Evolutionary conservation across 2,113 vertebrate species (phyloP).

Genomic region (Protobothrops flavoviridis): DNA sequence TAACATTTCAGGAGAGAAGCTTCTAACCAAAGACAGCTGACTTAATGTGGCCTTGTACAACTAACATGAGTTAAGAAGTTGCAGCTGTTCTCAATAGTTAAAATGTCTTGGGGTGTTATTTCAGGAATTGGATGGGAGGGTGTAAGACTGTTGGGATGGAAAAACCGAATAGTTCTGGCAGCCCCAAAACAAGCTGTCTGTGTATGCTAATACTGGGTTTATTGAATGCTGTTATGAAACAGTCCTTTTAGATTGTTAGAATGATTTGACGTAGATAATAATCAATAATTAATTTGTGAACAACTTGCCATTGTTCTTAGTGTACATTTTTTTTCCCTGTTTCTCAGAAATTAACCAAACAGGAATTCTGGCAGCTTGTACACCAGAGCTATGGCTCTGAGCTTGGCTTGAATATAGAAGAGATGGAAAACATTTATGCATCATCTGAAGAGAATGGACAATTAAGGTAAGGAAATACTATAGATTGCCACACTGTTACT

Average conservation of each 20-base stretch:
- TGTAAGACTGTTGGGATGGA: background rate
- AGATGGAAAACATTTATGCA: slow-evolving; percentile 85
- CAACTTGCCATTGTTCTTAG: background rate
- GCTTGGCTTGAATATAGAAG: slow-evolving; percentile 87
- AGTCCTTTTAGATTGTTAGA: slow-evolving; percentile 8
- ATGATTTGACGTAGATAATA: background rate
- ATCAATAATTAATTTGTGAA: background rate
- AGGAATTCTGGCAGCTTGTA: slow-evolving; percentile 87
- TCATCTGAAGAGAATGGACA: slow-evolving; percentile 74
- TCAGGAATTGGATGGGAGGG: background rate
- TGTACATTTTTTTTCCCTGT: slow-evolving; percentile 1
- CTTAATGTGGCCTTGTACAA: background rate
- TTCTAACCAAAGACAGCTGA: background rate
- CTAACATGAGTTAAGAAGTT: background rate
- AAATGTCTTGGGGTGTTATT: slow-evolving; percentile 2
- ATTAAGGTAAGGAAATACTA: slow-evolving; percentile 71
- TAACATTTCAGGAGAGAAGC: background rate
- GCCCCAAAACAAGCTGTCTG: background rate
- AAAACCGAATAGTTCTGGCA: background rate
- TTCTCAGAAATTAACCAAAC: slow-evolving; percentile 78
- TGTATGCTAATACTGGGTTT: background rate
- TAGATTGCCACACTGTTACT: background rate
- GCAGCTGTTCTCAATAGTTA: slow-evolving; percentile 16
- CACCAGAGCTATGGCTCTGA: slow-evolving; percentile 92
- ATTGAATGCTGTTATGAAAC: slow-evolving; percentile 3